Percentiles rank a stretch among this genome's conserved stretches.
Conservation (phyloP, 2,113 vertebrate species). For the Trochalopteron elliotii region DNA sequence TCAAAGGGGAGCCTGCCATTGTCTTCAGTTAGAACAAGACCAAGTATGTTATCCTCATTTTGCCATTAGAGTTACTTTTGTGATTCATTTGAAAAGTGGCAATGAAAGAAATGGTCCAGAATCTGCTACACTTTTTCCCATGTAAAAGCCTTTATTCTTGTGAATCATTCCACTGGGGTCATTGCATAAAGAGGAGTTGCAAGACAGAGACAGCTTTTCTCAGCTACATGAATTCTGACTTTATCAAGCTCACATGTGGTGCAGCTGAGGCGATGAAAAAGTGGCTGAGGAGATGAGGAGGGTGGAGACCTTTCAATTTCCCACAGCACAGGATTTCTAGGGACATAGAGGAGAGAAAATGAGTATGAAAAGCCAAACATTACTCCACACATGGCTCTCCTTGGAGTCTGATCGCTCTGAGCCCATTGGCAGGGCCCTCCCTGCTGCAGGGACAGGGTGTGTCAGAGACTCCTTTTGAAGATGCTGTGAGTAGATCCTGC, state of each 20-base stretch:
- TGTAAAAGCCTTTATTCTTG: constrained; percentile 7
- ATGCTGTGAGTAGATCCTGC: not conserved
- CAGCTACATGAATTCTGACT: not conserved
- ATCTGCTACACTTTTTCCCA: not conserved
- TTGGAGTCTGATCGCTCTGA: not conserved
- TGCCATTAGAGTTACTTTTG: not conserved
- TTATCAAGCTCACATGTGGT: constrained; percentile 1
- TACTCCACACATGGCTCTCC: not conserved
- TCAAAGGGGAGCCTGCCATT: not conserved
- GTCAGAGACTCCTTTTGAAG: not conserved
- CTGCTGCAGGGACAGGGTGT: not conserved
- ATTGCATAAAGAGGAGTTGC: constrained; percentile 9
- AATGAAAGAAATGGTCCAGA: not conserved
- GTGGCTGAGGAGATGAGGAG: constrained; percentile 12
- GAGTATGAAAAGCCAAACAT: not conserved
- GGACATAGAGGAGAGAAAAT: not conserved
- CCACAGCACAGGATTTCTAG: not conserved
- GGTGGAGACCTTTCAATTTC: constrained; percentile 25
- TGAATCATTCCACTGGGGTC: not conserved
- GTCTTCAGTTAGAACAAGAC: not conserved
- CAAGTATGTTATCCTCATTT: not conserved
- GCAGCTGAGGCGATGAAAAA: not conserved
- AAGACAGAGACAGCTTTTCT: not conserved
- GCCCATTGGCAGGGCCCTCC: not conserved
- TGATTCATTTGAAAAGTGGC: not conserved